phyloP scores from a whole-genome alignment of 2,888 invertebrate genomes.

The Caenorhabditis sp. region DNA sequence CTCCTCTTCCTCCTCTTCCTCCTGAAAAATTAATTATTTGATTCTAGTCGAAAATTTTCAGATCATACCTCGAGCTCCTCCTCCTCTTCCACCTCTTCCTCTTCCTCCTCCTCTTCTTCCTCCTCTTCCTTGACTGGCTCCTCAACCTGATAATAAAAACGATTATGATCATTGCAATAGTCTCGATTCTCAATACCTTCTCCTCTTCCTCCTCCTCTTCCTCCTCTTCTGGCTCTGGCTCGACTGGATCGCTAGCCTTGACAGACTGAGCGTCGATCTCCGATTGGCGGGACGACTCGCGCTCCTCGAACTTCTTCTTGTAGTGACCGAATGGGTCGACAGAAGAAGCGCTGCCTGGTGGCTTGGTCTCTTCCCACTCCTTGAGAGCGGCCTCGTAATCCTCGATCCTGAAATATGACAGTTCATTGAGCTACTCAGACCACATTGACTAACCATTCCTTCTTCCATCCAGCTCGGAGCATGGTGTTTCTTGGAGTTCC shows the following conservation, averaged over 20 bases:
- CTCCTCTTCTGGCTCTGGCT: slow-evolving; percentile 69
- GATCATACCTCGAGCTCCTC: slow-evolving; percentile 63
- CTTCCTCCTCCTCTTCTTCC: slow-evolving; percentile 74
- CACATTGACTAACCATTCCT: slow-evolving; percentile 80
- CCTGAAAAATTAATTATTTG: slow-evolving; percentile 4
- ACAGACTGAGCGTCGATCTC: slow-evolving; percentile 72
- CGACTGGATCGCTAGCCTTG: slow-evolving; percentile 68
- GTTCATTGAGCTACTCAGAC: not conserved
- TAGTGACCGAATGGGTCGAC: slow-evolving; percentile 82
- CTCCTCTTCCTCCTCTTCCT: slow-evolving; percentile 67
- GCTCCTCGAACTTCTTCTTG: slow-evolving; percentile 82
- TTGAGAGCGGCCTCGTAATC: slow-evolving; percentile 82
- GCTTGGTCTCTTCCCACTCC: slow-evolving; percentile 83
- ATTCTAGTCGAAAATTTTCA: not conserved
- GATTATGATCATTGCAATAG: slow-evolving; percentile 30
- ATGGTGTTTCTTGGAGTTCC: slow-evolving; percentile 84
- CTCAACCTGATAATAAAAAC: slow-evolving; percentile 21
- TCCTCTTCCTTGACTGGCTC: slow-evolving; percentile 71
- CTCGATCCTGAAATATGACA: slow-evolving; percentile 76
- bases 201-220: slow-evolving; percentile 72
- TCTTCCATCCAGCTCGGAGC: slow-evolving; percentile 82
- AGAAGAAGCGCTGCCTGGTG: slow-evolving; percentile 82
- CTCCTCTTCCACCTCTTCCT: slow-evolving; percentile 71
- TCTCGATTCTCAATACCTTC: slow-evolving; percentile 53
- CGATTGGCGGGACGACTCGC: slow-evolving; percentile 76